Base-by-base conservation (phyloP, 2,797 vertebrate species). In the Lagocephalus sceleratus region DNA sequence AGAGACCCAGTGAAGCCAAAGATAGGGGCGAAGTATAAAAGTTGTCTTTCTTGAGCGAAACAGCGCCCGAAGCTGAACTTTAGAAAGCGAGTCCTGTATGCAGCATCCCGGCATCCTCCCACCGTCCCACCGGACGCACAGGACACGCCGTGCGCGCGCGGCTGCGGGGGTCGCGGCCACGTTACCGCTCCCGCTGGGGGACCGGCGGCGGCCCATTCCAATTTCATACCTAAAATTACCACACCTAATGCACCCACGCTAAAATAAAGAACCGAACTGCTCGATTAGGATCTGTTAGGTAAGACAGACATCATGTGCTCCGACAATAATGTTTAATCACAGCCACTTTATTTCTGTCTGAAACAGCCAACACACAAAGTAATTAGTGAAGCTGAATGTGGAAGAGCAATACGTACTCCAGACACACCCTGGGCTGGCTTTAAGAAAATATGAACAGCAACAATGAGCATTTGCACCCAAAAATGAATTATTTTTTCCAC, bases 221-320 rank as follows among this genome's bases (percentile, higher is more conserved):
- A 57, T 59, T 47, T 52, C 22, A 50, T 43, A 17, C 51, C 47
- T 26, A 66, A 65, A 60, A 60, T 62, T 15, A 60, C 48, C 53
- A 12, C 64, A 51, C 25, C 46, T 25, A 50, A 64, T 58, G 68
- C 59, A 29, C 57, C 60, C 57, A 59, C 54, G 32, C 5, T 14
- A 52, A 58, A 59, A 66, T 46, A 69, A 71, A 71, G 58, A 71
- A 59, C 40, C 1, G 21, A 54, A 69, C 78, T 41, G 61, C 54
- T 68, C 68, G 17, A 59, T 78, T 73, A 73, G 75, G 52, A 73
- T 46, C 14, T 51, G 50, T 76, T 71, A 69, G 74, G 51, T 79
- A 75, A 83, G 60, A 63, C 47, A 67, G 46, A 66, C 22, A 5
- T 79, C 72, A 72, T 78, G 76, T 76, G 78, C 76, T 78, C 63